Evolutionary conservation across 2,888 invertebrate genomes (phyloP).

Genomic region (Melanophora roralis): DNA sequence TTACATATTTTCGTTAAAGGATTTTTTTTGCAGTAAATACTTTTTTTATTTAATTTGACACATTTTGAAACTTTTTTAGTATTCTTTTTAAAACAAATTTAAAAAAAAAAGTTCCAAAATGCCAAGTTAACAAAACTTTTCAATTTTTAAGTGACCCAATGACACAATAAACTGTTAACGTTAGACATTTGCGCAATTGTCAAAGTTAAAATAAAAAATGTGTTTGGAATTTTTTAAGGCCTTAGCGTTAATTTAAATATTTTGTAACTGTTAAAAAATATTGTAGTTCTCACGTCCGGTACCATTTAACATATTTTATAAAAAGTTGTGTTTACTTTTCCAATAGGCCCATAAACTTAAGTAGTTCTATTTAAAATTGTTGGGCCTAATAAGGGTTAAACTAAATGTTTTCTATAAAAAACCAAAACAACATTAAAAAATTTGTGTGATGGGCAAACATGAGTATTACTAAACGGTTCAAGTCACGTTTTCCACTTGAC

Average conservation of each 20-base stretch:
- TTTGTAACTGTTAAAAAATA: background rate
- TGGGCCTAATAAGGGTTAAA: background rate
- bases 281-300: background rate
- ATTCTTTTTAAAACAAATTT: no score
- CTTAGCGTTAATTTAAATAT: background rate
- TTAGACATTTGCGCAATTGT: no score
- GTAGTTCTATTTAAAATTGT: background rate
- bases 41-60: no score
- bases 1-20: no score
- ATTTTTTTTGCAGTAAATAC: no score
- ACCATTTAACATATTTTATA: background rate
- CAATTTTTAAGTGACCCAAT: no score
- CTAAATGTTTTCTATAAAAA: background rate
- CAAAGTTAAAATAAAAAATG: no score
- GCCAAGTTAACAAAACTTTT: no score
- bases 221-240: background rate
- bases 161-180: no score
- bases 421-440: background rate
- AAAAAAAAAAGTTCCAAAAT: no score
- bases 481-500: conserved; percentile 59
- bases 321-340: background rate
- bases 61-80: no score
- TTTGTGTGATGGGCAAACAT: conserved; percentile 9
- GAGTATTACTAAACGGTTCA: conserved; percentile 33
- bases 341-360: background rate